Percentiles rank a stretch among this genome's conserved stretches.
These are phyloP conservation scores for Ruditapes philippinarum DNA, from an alignment of 1,140 invertebrate species.

Conservation along the genomic window DNA sequence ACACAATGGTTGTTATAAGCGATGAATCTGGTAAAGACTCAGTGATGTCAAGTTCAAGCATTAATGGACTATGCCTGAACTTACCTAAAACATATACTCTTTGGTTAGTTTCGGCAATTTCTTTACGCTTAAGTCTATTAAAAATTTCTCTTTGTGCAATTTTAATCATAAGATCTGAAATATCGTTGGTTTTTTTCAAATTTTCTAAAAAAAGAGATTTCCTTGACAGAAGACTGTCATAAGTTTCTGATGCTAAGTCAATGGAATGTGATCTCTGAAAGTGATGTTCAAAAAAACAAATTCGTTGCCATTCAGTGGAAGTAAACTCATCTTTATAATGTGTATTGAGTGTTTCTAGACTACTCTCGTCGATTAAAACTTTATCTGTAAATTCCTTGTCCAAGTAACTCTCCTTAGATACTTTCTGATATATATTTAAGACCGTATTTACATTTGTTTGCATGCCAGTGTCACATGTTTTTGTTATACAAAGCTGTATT, in stretches of 20 bases:
- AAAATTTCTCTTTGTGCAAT: not conserved
- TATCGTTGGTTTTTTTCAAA: not conserved
- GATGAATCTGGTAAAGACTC: not conserved
- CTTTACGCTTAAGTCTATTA: not conserved
- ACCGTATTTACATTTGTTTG: not conserved
- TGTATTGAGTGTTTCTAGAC: not conserved
- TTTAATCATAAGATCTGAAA: not conserved
- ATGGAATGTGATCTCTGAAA: not conserved
- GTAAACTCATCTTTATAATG: not conserved
- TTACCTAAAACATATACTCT: not conserved
- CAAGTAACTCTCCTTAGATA: not conserved
- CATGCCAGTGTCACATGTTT: not conserved
- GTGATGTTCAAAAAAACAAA: slow-evolving; percentile 27
- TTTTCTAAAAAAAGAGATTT: not conserved
- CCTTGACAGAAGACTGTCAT: not conserved
- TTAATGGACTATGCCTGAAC: not conserved
- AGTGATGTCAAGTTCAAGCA: not conserved
- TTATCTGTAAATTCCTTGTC: not conserved
- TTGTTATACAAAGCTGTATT: not conserved
- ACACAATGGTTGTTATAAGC: not conserved
- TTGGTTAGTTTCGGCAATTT: not conserved
- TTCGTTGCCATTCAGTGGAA: not conserved
- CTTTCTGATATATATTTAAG: not conserved
- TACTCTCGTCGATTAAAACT: not conserved
- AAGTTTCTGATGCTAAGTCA: not conserved